Evolutionary conservation across 2,113 vertebrate species (phyloP).

Genomic region (Balaeniceps rex): DNA sequence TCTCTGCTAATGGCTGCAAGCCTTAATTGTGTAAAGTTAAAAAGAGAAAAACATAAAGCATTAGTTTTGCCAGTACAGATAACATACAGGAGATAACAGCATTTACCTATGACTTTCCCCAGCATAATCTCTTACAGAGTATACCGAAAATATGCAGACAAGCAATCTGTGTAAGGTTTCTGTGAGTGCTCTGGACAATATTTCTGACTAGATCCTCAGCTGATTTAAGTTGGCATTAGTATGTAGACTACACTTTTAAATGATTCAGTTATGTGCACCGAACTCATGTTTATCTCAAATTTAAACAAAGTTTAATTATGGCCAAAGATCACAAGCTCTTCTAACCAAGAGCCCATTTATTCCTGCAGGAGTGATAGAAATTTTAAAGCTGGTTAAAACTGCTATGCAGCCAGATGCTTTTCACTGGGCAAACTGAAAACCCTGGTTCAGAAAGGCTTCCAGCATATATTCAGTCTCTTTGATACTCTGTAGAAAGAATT

Average conservation of each 20-base stretch:
- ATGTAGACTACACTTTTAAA: background rate
- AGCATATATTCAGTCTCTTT: background rate
- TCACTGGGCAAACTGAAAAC: background rate
- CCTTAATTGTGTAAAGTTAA: background rate
- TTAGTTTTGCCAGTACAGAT: background rate
- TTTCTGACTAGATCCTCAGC: background rate
- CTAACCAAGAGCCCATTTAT: background rate
- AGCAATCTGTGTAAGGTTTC: background rate
- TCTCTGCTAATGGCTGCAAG: background rate
- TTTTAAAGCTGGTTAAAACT: background rate
- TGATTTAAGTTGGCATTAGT: background rate
- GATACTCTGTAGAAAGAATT: background rate
- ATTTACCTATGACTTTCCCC: background rate
- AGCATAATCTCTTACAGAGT: background rate
- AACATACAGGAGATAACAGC: background rate
- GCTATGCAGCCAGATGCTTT: background rate
- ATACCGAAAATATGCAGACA: background rate
- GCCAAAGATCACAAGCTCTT: background rate
- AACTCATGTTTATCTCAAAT: background rate
- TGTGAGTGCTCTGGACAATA: background rate
- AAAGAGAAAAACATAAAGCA: background rate
- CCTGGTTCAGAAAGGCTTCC: background rate
- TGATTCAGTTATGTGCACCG: background rate
- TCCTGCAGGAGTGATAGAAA: background rate
- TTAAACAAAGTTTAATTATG: background rate